Conservation (phyloP, 2,113 vertebrate species). For the Hystrix cristata region DNA sequence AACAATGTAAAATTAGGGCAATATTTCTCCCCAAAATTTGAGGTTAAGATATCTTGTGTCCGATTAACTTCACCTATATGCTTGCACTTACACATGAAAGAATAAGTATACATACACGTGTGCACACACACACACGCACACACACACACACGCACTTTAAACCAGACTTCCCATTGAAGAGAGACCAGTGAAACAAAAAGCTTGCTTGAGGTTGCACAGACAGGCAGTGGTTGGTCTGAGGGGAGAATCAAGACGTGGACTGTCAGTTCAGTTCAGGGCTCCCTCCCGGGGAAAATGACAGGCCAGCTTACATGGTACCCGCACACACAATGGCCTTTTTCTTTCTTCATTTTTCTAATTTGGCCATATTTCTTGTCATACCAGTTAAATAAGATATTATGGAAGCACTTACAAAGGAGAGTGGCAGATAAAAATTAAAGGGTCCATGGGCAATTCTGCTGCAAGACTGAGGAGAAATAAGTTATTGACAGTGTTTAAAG, state of each 20-base stretch:
- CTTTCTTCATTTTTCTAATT: slow-evolving; percentile 3
- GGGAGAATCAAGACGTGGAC: neutral
- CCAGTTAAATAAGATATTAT: slow-evolving; percentile 9
- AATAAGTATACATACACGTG: neutral
- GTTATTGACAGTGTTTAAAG: neutral
- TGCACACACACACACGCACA: neutral
- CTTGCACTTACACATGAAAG: neutral
- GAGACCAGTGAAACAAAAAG: neutral
- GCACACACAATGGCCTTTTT: neutral
- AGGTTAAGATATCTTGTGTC: neutral
- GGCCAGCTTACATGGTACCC: neutral
- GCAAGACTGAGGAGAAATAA: neutral
- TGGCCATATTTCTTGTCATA: slow-evolving; percentile 36
- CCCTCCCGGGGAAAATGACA: neutral
- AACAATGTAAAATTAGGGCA: neutral
- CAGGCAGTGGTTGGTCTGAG: neutral
- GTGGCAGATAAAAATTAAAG: neutral
- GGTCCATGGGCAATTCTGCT: neutral
- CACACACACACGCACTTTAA: neutral
- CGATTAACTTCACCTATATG: neutral
- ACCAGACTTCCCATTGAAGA: neutral
- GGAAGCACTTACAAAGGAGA: neutral
- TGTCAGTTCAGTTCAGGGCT: neutral
- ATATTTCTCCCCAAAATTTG: neutral
- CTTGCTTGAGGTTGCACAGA: neutral